Evolutionary conservation across 2,888 invertebrate species (phyloP).

Genomic region (Eristalinus sepulchralis): DNA sequence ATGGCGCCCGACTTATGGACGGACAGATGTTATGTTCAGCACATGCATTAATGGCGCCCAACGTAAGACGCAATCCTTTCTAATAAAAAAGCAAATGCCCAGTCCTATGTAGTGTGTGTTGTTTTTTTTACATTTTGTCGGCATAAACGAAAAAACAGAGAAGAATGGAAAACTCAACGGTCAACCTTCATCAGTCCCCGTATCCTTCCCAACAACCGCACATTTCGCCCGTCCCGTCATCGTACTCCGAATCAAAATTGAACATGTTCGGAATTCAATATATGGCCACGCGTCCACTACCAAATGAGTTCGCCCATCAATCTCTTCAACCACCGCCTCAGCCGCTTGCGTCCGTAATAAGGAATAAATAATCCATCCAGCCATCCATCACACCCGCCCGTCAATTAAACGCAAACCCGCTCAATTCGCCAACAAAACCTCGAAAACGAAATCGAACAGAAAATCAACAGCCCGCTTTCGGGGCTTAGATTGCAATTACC

Average conservation of each 20-base stretch:
- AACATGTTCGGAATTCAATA: background rate
- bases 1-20: no score
- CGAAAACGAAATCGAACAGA: background rate
- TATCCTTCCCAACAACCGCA: no score
- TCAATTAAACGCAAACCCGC: conserved; percentile 11
- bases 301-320: background rate
- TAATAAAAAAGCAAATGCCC: no score
- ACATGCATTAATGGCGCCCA: no score
- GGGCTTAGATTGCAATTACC: conserved; percentile 14
- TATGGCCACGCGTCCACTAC: background rate
- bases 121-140: no score
- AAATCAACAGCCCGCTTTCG: conserved; percentile 8
- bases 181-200: no score
- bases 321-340: background rate
- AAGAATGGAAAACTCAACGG: no score
- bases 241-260: background rate
- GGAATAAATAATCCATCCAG: background rate
- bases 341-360: background rate
- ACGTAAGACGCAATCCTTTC: no score
- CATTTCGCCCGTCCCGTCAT: no score
- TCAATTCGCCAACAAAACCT: conserved; percentile 2
- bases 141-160: no score
- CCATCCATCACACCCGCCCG: conserved; percentile 27
- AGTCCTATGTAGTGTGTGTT: no score
- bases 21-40: no score